Evolutionary conservation across 53 echinoderm and acorn worm genomes (phyloP), one percentile per base, ranked within the genome.

Genomic region (Holothuria scabra): DNA sequence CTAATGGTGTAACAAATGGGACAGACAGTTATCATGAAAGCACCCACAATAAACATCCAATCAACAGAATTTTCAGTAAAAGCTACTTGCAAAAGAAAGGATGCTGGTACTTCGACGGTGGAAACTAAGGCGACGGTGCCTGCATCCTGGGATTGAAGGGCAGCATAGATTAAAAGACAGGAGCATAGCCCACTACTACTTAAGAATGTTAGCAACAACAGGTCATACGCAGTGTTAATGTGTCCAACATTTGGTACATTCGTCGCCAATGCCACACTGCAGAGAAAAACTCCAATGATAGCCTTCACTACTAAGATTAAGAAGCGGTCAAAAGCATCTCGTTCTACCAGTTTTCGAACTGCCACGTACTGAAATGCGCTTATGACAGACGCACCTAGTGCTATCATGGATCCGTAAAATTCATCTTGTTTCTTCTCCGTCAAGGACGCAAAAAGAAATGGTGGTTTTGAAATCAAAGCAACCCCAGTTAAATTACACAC

Each of bases 401-500:
- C 23, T 13, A 58, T 8, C 19, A 25, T 18, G 16, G 78, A 55
- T 25, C 78, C 78, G 16, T 56, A 5, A 1, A 78, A 69, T 20
- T 12, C 74, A 13, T 3, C 59, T 24, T 19, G 19, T 12, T 30
- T 14, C 1, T 26, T 18, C 3, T 24, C 49, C 52, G 76, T 22
- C 1, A 28, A 12, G 55, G 46, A 37, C 9, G 30, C 57, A 26
- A 78, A 78, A 24, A 78, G 8, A 31, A 78, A 78, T 18, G 78
- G 16, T 29, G 78, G 78, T 46, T 58, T 78, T 20, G 28, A 55
- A 1, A 78, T 52, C 29, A 78, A 29, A 30, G 25, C 26, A 7
- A 78, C 20, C 6, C 78, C 78, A 32, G 31, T 78, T 26, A 78
- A 78, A 30, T 78, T 78, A 28, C 32, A 46, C 21, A 78, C 29